Evolutionary conservation across 92 coral and sea anemone genomes (phyloP).

Genomic region (Pocillopora meandrina): DNA sequence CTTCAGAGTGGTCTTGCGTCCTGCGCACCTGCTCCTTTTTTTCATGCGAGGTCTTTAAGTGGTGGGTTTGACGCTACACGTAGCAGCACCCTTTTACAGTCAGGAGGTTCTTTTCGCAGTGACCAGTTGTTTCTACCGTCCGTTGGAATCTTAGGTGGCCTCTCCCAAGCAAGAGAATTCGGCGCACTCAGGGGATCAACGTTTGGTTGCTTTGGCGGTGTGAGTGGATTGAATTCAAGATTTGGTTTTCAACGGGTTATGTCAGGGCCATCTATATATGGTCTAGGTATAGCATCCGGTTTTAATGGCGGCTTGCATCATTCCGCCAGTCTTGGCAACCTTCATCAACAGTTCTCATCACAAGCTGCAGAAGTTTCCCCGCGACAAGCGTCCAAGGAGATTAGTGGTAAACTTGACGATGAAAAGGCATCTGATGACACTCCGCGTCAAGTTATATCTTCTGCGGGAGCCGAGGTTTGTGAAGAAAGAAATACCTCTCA

Average conservation of each 20-base stretch:
- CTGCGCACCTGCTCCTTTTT: neutral
- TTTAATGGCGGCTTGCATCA: neutral
- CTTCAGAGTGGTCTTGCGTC: neutral
- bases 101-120: constrained; percentile 3
- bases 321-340: constrained; percentile 12
- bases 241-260: constrained; percentile 21
- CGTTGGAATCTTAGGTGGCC: constrained; percentile 32
- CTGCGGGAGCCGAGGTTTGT: neutral
- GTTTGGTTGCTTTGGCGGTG: neutral
- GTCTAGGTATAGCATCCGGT: neutral
- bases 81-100: neutral
- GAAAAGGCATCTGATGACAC: neutral
- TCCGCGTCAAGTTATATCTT: neutral
- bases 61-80: constrained; percentile 21
- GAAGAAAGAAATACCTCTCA: neutral
- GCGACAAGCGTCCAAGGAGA: constrained; percentile 9
- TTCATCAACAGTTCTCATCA: neutral
- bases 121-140: constrained; percentile 32
- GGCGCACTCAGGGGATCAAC: constrained; percentile 4
- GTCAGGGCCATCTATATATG: neutral
- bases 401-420: neutral
- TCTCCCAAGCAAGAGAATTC: constrained; percentile 17
- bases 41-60: neutral
- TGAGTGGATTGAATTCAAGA: constrained; percentile 5
- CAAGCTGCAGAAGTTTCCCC: neutral